A percentile compares a stretch with the other conserved stretches of the same genome.
Conservation (phyloP, 2,113 vertebrate genomes). For the Antechinus flavipes region DNA sequence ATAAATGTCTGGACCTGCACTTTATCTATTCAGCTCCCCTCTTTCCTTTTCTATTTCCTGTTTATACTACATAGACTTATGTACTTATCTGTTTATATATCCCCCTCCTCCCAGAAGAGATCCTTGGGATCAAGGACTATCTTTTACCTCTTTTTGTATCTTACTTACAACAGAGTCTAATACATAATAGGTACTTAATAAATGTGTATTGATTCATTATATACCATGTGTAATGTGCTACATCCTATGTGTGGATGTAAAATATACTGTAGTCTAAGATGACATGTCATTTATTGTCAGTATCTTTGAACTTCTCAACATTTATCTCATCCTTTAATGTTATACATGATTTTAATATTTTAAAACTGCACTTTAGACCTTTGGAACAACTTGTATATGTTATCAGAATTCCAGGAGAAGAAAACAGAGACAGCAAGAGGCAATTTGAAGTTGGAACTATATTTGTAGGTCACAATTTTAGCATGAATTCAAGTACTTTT, state of each 20-base stretch:
- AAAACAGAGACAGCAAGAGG: not conserved
- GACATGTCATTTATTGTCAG: not conserved
- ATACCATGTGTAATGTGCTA: no score
- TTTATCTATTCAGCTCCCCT: not conserved
- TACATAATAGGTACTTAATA: no score
- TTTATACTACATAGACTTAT: no score
- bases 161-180: no score
- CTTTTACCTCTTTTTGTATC: no score
- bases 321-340: not conserved
- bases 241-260: no score
- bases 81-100: not conserved
- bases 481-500: not conserved
- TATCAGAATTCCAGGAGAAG: not conserved
- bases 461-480: slow-evolving; percentile 25
- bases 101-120: no score
- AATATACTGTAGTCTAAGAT: not conserved
- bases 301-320: slow-evolving; percentile 34
- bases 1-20: no score
- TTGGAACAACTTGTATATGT: no score
- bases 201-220: no score
- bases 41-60: not conserved
- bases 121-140: no score
- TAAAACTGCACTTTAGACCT: no score
- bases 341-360: slow-evolving; percentile 25
- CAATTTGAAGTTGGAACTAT: slow-evolving; percentile 6